These are phyloP conservation scores for Hypomecis atomaria DNA, from an alignment of 2,888 invertebrate species.

Conservation along the genomic window DNA sequence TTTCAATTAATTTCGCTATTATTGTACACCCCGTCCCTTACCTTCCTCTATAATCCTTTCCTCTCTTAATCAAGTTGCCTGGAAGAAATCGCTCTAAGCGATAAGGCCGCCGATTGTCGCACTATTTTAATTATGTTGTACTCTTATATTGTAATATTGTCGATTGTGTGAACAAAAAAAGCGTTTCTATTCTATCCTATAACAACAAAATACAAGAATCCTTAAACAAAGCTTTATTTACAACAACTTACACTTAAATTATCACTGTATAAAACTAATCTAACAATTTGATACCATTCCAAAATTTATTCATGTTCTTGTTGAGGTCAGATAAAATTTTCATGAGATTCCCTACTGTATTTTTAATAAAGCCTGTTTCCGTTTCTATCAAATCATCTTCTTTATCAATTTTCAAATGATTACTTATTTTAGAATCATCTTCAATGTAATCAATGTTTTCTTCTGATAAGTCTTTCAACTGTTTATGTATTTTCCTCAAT, in stretches of 20 bases:
- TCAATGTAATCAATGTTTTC: conserved; percentile 46
- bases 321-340: conserved; percentile 67
- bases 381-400: conserved; percentile 52
- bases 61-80: no score
- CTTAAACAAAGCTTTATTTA: conserved; percentile 26
- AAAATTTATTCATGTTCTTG: conserved; percentile 67
- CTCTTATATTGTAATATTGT: no score
- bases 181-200: no score
- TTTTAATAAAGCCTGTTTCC: conserved; percentile 59
- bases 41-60: no score
- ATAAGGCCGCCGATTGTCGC: no score
- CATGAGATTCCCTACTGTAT: conserved; percentile 62
- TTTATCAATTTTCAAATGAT: conserved; percentile 48
- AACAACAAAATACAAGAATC: background rate
- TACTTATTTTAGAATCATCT: conserved; percentile 39
- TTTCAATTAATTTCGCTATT: no score
- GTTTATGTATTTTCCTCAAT: conserved; percentile 59
- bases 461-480: conserved; percentile 54
- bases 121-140: no score
- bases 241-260: conserved; percentile 32
- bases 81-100: no score
- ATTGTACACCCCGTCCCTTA: no score
- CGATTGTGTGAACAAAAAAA: no score
- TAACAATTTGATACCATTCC: conserved; percentile 64
- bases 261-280: conserved; percentile 60